A percentile compares a stretch with the other conserved stretches of the same genome.
phyloP scores from a whole-genome alignment of 2,888 invertebrate genomes.

The Entomobrya multifasciata region DNA sequence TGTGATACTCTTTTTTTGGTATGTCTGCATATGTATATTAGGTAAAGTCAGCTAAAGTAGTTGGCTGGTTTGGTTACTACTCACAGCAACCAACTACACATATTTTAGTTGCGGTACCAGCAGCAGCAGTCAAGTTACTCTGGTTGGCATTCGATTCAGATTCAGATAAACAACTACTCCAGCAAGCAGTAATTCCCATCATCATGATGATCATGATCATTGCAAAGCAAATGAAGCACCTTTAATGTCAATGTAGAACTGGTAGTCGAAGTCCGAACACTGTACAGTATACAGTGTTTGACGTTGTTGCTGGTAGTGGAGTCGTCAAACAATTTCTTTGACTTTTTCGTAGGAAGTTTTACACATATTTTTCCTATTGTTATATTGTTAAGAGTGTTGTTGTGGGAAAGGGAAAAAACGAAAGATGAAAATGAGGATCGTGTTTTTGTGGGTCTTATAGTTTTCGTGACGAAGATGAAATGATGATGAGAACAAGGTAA shows the following conservation, averaged over 20 bases:
- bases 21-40: neutral
- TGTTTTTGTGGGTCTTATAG: neutral
- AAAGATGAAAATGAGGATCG: neutral
- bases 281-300: neutral
- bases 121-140: conserved; percentile 9
- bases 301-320: neutral
- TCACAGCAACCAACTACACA: neutral
- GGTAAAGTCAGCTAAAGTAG: no score
- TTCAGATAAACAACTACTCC: conserved; percentile 7
- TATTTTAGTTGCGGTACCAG: conserved; percentile 36
- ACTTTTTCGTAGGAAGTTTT: no score
- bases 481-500: no score
- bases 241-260: neutral
- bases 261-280: neutral
- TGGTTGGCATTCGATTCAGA: neutral
- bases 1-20: neutral
- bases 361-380: conserved; percentile 5
- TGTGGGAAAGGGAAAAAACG: neutral
- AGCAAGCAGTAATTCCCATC: neutral
- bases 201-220: neutral
- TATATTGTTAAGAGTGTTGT: neutral
- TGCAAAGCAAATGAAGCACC: conserved; percentile 12
- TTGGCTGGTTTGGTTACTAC: conserved; percentile 11
- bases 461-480: no score
- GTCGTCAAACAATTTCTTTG: neutral